Conservation (phyloP, 2,888 invertebrate species). For the Megaustenia siamemsis region DNA sequence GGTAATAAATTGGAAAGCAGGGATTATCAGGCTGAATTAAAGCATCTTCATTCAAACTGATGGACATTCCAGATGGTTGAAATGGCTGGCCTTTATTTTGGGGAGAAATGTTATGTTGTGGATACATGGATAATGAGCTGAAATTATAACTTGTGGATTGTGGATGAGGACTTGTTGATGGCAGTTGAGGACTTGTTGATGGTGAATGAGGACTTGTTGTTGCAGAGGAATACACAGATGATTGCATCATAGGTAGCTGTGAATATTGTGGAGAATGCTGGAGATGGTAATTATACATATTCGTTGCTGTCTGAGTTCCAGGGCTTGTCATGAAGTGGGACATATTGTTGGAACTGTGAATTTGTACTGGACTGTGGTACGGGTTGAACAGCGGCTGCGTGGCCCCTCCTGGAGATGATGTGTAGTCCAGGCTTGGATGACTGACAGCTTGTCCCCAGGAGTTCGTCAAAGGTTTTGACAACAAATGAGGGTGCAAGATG, state of each 20-base stretch:
- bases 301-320: too few relatives aligned
- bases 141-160: neutral
- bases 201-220: neutral
- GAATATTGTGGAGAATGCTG: neutral
- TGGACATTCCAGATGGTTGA: neutral
- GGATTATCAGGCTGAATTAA: conserved; percentile 82
- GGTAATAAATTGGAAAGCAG: conserved; percentile 89
- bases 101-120: neutral
- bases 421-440: neutral
- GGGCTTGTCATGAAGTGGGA: neutral
- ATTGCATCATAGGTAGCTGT: neutral
- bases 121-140: neutral
- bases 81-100: neutral
- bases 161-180: neutral
- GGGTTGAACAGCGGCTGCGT: neutral
- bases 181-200: too few relatives aligned
- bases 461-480: neutral
- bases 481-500: neutral
- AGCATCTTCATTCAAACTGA: conserved; percentile 51
- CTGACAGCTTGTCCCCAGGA: neutral
- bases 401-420: neutral
- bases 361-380: neutral
- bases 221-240: too few relatives aligned
- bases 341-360: neutral
- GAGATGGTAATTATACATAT: neutral